Percentiles rank a stretch among this genome's conserved stretches.
Evolutionary conservation across 2,888 invertebrate genomes (phyloP).

Genomic region (Drosophila cognata): DNA sequence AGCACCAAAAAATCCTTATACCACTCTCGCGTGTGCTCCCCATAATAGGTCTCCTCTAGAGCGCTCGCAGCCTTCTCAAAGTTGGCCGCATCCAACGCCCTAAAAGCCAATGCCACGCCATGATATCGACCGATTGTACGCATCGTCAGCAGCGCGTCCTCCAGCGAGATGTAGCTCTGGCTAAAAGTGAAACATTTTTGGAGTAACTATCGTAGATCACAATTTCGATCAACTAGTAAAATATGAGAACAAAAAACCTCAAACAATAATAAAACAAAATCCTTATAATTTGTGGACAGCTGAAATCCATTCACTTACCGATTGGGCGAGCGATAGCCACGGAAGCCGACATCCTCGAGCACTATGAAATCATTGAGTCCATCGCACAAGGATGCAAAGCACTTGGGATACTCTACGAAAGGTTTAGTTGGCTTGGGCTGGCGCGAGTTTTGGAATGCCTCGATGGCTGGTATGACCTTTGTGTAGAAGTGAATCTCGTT

Average conservation of each 20-base stretch:
- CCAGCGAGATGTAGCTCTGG: conserved; percentile 72
- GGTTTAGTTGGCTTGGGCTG: conserved; percentile 84
- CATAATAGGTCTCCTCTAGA: conserved; percentile 87
- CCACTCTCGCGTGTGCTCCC: conserved; percentile 86
- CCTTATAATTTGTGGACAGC: background rate
- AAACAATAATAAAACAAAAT: background rate
- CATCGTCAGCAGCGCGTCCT: conserved; percentile 86
- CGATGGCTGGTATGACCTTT: conserved; percentile 81
- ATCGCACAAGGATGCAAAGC: conserved; percentile 86
- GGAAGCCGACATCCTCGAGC: conserved; percentile 86
- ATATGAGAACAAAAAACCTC: too few relatives aligned
- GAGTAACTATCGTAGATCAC: background rate
- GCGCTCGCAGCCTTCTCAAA: conserved; percentile 85
- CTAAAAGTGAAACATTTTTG: conserved; percentile 26
- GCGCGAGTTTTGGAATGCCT: conserved; percentile 78
- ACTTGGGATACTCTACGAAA: conserved; percentile 86
- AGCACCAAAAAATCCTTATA: conserved; percentile 86
- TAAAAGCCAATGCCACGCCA: conserved; percentile 87
- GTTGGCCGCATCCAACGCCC: conserved; percentile 86
- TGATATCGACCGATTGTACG: conserved; percentile 87
- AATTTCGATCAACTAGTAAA: background rate
- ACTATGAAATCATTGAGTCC: conserved; percentile 87
- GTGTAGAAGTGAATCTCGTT: conserved; percentile 90
- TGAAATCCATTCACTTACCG: conserved; percentile 61
- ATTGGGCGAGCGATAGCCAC: conserved; percentile 85